Conservation (phyloP, 2,797 vertebrate species). For the Dicrostonyx torquatus region DNA sequence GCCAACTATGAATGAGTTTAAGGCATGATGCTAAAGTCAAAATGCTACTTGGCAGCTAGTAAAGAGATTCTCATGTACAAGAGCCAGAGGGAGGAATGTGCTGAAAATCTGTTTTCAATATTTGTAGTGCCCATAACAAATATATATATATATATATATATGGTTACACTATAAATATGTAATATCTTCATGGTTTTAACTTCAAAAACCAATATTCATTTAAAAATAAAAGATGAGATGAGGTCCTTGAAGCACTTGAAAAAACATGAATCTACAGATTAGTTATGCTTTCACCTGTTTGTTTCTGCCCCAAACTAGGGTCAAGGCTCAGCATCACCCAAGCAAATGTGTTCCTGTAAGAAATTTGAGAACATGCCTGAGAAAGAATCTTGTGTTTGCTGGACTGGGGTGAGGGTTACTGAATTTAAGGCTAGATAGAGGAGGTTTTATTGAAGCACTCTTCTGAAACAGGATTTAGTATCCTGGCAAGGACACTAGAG, state of each 20-base stretch:
- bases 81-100: background rate
- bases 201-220: background rate
- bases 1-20: constrained; percentile 4
- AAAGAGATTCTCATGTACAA: background rate
- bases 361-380: constrained; percentile 22
- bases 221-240: background rate
- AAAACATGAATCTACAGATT: background rate
- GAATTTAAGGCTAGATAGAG: constrained; percentile 7
- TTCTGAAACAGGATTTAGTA: constrained; percentile 44
- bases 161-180: background rate
- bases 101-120: constrained; percentile 24
- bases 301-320: background rate
- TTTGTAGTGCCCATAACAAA: background rate
- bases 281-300: background rate
- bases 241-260: background rate
- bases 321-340: background rate
- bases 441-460: constrained; percentile 18
- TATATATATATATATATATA: background rate
- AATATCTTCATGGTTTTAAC: background rate
- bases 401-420: background rate
- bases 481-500: background rate
- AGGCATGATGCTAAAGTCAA: background rate
- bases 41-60: background rate
- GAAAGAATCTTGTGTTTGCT: constrained; percentile 21
- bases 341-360: background rate